Conservation (phyloP, 2,113 vertebrate species). For the Cheilinus undulatus region DNA sequence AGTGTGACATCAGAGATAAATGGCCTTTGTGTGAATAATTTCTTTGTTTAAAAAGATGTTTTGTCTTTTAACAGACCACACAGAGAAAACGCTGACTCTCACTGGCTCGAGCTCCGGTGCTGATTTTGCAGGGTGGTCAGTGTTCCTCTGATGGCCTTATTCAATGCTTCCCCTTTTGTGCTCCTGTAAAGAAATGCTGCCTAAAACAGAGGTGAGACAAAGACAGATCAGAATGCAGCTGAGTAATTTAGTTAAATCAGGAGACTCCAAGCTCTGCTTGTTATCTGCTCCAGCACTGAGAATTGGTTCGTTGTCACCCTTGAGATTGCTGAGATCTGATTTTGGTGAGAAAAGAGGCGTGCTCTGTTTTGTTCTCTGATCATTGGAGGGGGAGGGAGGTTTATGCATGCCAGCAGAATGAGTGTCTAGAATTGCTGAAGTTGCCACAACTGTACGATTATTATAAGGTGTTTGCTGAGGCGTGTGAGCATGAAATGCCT, state of each 20-base stretch:
- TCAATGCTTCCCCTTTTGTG: constrained; percentile 22
- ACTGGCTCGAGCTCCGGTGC: constrained; percentile 7
- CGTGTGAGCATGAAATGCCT: constrained; percentile 27
- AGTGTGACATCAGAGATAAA: neutral
- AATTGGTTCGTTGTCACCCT: constrained; percentile 46
- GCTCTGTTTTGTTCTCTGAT: constrained; percentile 61
- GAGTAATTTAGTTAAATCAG: constrained; percentile 42
- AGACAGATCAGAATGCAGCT: constrained; percentile 41
- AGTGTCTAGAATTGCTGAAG: constrained; percentile 55
- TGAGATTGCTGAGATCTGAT: constrained; percentile 65
- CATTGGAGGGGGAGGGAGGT: constrained; percentile 31
- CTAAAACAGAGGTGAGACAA: constrained; percentile 52
- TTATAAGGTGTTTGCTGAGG: constrained; percentile 40
- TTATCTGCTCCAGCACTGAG: constrained; percentile 58
- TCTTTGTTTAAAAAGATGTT: neutral
- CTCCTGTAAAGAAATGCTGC: constrained; percentile 37
- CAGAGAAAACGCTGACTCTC: constrained; percentile 19
- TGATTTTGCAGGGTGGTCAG: constrained; percentile 36
- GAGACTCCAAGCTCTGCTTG: constrained; percentile 46
- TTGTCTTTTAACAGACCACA: constrained; percentile 7
- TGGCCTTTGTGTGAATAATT: neutral
- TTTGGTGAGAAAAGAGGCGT: constrained; percentile 45
- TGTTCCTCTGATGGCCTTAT: constrained; percentile 22
- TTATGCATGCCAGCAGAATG: constrained; percentile 42
- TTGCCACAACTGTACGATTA: constrained; percentile 45